phyloP scores from a whole-genome alignment of 2,888 invertebrate species.

The Phortica okadai region DNA sequence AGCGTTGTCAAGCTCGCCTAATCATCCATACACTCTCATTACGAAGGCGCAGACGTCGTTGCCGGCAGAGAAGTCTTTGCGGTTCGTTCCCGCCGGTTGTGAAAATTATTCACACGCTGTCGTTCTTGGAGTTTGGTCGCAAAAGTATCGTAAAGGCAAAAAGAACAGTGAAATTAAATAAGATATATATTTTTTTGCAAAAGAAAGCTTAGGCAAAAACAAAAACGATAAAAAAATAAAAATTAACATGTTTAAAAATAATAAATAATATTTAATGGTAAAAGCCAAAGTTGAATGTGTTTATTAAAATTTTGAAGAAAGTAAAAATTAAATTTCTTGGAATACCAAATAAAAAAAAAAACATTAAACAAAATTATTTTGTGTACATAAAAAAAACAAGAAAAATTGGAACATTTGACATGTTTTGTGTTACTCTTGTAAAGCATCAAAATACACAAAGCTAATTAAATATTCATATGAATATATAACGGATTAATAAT shows the following conservation, averaged over 20 bases:
- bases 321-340: conserved; percentile 39
- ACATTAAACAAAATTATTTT: conserved; percentile 20
- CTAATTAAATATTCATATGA: too few relatives aligned
- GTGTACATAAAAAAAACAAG: conserved; percentile 13
- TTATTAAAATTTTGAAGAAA: conserved; percentile 22
- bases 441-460: too few relatives aligned
- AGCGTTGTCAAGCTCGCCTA: background rate
- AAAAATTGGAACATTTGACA: background rate
- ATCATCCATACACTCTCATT: background rate
- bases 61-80: conserved; percentile 55
- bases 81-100: conserved; percentile 50
- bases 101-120: conserved; percentile 64
- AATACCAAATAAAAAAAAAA: background rate
- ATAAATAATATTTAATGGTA: background rate
- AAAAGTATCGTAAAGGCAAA: conserved; percentile 1
- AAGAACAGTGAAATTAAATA: background rate
- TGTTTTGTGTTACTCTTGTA: too few relatives aligned
- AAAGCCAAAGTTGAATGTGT: conserved; percentile 22
- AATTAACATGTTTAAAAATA: conserved; percentile 14
- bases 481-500: too few relatives aligned
- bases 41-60: background rate
- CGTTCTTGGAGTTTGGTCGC: conserved; percentile 61
- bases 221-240: conserved; percentile 5
- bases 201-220: background rate
- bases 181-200: background rate